These are phyloP conservation scores for Eilema caniola DNA, from an alignment of 2,888 invertebrate species.

Conservation along the genomic window DNA sequence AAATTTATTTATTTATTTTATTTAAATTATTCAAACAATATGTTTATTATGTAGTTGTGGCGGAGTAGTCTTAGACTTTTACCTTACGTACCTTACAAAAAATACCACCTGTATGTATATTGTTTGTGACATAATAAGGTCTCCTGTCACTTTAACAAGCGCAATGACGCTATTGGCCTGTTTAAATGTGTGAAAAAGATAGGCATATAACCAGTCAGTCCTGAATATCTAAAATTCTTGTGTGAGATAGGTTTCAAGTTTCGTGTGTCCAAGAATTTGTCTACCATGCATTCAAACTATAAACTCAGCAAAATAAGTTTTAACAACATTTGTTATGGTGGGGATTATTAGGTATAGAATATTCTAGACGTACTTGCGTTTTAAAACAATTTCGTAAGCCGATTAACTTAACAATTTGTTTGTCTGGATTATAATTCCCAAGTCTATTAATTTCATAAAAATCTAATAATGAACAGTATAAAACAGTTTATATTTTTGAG, in stretches of 20 bases:
- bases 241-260: conserved; percentile 15
- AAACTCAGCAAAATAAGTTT: background rate
- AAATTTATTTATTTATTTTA: background rate
- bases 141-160: conserved; percentile 39
- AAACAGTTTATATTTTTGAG: conserved; percentile 20
- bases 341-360: conserved; percentile 10
- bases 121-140: conserved; percentile 38
- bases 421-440: background rate
- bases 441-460: background rate
- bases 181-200: conserved; percentile 47
- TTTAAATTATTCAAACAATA: background rate
- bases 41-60: background rate
- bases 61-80: background rate
- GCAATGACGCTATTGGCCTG: conserved; percentile 41
- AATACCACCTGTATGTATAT: conserved; percentile 30
- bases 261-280: background rate
- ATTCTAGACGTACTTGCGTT: conserved; percentile 29
- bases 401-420: background rate
- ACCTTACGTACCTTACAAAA: conserved; percentile 19
- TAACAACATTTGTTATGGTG: background rate
- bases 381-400: background rate
- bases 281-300: too few relatives aligned
- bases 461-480: conserved; percentile 24
- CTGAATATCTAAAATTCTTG: conserved; percentile 8
- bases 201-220: conserved; percentile 9